Evolutionary conservation across 2,113 vertebrate species (phyloP).

Genomic region (Leucosticte australis): DNA sequence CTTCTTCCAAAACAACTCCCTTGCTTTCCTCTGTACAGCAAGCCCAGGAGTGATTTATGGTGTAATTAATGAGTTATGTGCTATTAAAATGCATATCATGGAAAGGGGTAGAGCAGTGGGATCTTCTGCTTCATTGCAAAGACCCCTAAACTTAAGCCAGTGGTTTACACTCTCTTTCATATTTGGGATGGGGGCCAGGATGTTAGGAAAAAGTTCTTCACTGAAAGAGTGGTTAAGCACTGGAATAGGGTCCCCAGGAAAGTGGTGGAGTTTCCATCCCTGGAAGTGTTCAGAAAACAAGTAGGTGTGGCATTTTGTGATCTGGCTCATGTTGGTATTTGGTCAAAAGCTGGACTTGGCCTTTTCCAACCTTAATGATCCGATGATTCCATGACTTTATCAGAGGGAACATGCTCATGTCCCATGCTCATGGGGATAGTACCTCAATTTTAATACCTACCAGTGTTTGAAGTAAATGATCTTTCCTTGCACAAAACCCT

Average conservation of each 20-base stretch:
- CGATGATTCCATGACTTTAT: neutral
- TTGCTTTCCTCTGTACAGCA: neutral
- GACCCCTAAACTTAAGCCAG: neutral
- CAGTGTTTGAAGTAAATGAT: neutral
- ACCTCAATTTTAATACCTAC: neutral
- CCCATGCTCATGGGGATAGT: neutral
- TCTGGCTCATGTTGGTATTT: neutral
- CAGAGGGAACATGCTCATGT: neutral
- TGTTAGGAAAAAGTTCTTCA: neutral
- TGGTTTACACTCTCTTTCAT: neutral
- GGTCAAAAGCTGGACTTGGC: neutral
- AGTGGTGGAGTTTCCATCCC: neutral
- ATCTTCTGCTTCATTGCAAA: neutral
- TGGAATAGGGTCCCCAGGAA: neutral
- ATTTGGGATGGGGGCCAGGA: neutral
- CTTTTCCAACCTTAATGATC: neutral
- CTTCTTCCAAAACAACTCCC: neutral
- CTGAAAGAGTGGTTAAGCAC: neutral
- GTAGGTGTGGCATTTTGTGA: neutral
- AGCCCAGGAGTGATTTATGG: neutral
- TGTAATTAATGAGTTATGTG: neutral
- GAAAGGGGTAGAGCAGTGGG: neutral
- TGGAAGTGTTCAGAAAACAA: neutral
- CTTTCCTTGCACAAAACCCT: neutral
- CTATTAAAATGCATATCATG: rapidly evolving